Base-by-base conservation (phyloP, 2,888 invertebrate species). In the Cheilosia urbana region DNA sequence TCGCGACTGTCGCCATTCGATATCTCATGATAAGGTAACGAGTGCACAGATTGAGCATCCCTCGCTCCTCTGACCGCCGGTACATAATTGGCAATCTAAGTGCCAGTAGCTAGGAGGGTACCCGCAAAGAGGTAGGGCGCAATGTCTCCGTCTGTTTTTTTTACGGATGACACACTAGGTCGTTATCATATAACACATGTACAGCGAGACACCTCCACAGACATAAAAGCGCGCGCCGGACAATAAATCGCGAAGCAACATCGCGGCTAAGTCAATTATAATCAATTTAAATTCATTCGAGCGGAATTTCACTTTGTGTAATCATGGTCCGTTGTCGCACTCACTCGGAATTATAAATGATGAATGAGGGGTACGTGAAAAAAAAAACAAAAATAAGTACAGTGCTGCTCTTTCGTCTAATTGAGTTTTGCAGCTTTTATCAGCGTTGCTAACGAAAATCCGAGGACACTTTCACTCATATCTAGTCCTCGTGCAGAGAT, bases 211-310 rank as follows among this genome's bases (percentile, higher is more conserved):
- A 80, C 84, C 80, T 80, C 53, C 42, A 73, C 69, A 75, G 40
- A 62, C 69, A 84, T 60, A 57, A 71, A 84, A 75, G 84, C 71
- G 53, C 58, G 53, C 75, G 84, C 58, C 75, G 65, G 53, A 84
- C 84, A 53, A 66, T 73, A 84, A 79, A 80, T 84, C 84, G 65
- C 75, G 11, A 47, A 84, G 47, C 71, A 84, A 71, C 84, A 84
- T 75, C 65, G 66, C 85, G 72, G 76, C 72, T 81, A 81, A 81
- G 85, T 80, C 81, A 85, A 85, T 85, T 85, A 85, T 81, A 81
- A 81, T 85, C 85, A 85, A 85, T 85, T 85, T 81, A 85, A 81
- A 85, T 81, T 81, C 81, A 85, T 81, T 85, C 77, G 76, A 77
- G 85, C 49, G 68, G 81, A 81, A 76, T 85, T 85, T 68, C 57